These are phyloP conservation scores for Scolanthus callimorphus DNA, from an alignment of 92 coral and sea anemone species.

Conservation along the genomic window DNA sequence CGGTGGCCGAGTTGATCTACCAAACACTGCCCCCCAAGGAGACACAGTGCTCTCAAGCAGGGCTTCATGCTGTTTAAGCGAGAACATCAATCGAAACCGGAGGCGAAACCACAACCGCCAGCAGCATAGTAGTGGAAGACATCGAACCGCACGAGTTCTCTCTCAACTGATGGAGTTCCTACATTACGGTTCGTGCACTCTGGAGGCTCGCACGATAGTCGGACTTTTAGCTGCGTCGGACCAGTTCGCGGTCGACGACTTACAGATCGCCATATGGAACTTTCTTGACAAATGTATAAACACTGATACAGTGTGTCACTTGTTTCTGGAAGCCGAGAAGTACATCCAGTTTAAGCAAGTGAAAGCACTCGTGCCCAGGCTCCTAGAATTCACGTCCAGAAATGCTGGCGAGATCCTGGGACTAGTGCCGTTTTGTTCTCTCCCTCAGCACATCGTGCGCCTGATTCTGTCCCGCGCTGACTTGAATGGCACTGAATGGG, in stretches of 20 bases:
- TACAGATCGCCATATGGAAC: constrained; percentile 30
- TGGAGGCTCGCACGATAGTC: constrained; percentile 46
- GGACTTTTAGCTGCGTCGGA: constrained; percentile 57
- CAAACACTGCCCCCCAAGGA: constrained; percentile 12
- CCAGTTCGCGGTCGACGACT: constrained; percentile 41
- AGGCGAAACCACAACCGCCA: constrained; percentile 4
- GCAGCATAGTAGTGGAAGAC: constrained; percentile 41
- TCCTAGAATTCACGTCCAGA: constrained; percentile 50
- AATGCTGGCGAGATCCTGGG: constrained; percentile 48
- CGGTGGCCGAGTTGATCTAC: constrained; percentile 7
- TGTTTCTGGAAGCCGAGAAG: constrained; percentile 41
- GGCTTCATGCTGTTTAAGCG: constrained; percentile 26
- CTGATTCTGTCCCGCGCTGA: constrained; percentile 45
- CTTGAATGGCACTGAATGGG: constrained; percentile 44
- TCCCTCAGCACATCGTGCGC: constrained; percentile 53
- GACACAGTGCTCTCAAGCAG: constrained; percentile 4
- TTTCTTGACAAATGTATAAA: constrained; percentile 36
- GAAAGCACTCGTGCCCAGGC: constrained; percentile 48
- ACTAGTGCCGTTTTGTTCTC: constrained; percentile 38
- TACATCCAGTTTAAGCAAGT: constrained; percentile 49
- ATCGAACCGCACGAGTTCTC: constrained; percentile 51
- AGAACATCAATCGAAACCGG: not conserved
- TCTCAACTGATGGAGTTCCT: constrained; percentile 56
- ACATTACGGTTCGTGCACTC: constrained; percentile 42
- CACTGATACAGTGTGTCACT: constrained; percentile 39